Percentiles rank a stretch among this genome's conserved stretches.
Conservation (phyloP, 1,140 invertebrate species). For the Ceratitis capitata region DNA sequence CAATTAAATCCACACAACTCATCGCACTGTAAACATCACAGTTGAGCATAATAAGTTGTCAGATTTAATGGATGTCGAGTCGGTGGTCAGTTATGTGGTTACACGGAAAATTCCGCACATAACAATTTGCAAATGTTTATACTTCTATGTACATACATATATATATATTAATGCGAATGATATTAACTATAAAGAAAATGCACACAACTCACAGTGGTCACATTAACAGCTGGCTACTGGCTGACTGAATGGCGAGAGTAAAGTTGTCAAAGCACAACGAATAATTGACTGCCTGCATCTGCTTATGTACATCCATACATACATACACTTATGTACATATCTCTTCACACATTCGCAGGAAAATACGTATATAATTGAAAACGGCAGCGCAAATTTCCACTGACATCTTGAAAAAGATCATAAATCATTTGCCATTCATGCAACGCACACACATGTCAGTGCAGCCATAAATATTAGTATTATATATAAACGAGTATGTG, state of each 20-base stretch:
- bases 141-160: not conserved
- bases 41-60: not conserved
- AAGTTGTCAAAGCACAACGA: not conserved
- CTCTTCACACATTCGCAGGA: not conserved
- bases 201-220: not conserved
- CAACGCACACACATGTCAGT: not conserved
- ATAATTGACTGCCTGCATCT: too few relatives aligned
- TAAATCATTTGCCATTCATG: slow-evolving; percentile 28
- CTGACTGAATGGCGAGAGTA: too few relatives aligned
- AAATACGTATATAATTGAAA: not conserved
- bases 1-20: too few relatives aligned
- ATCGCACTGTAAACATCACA: too few relatives aligned
- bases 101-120: not conserved
- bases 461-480: too few relatives aligned
- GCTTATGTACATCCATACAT: not conserved
- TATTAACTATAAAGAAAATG: not conserved
- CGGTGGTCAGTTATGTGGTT: not conserved
- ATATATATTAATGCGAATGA: not conserved
- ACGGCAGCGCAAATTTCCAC: not conserved
- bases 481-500: too few relatives aligned
- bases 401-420: slow-evolving; percentile 32
- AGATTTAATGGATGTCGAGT: not conserved
- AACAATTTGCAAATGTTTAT: not conserved
- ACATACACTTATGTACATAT: not conserved
- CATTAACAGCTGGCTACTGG: not conserved